Evolutionary conservation across 2,888 invertebrate species (phyloP).

Genomic region (Orthonevra nobilis): DNA sequence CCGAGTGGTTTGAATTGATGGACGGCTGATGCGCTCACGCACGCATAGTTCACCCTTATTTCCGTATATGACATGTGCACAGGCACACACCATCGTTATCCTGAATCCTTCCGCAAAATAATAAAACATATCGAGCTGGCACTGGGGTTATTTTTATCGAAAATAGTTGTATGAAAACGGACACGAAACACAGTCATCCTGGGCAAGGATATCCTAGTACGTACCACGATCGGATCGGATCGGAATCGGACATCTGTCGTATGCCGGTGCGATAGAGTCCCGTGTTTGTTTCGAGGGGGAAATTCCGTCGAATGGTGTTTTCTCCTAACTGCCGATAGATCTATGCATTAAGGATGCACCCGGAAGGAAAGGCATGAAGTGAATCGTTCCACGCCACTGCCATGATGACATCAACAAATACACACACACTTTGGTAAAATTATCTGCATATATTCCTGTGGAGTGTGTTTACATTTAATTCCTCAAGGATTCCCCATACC

Average conservation of each 20-base stretch:
- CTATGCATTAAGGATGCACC: slow-evolving; percentile 45
- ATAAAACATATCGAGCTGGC: slow-evolving; percentile 32
- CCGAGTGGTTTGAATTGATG: slow-evolving; percentile 38
- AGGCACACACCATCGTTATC: slow-evolving; percentile 24
- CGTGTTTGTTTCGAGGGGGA: slow-evolving; percentile 46
- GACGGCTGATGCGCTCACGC: slow-evolving; percentile 41
- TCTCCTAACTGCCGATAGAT: slow-evolving; percentile 36
- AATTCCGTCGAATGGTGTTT: slow-evolving; percentile 53
- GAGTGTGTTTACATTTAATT: slow-evolving; percentile 55
- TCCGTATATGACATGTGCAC: slow-evolving; percentile 50
- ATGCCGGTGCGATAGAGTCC: slow-evolving; percentile 50
- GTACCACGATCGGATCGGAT: slow-evolving; percentile 16
- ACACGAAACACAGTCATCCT: not conserved
- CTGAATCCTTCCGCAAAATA: slow-evolving; percentile 41
- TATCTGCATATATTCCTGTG: slow-evolving; percentile 30
- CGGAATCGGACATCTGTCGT: slow-evolving; percentile 60
- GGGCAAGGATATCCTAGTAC: slow-evolving; percentile 11
- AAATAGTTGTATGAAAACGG: slow-evolving; percentile 18
- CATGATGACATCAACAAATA: slow-evolving; percentile 22
- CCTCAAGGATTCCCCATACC: slow-evolving; percentile 42
- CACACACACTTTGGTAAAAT: slow-evolving; percentile 19
- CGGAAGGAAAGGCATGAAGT: slow-evolving; percentile 47
- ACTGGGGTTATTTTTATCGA: slow-evolving; percentile 55
- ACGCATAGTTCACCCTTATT: slow-evolving; percentile 62
- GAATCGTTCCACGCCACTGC: slow-evolving; percentile 50